A percentile compares a stretch with the other conserved stretches of the same genome.
phyloP scores from a whole-genome alignment of 2,113 vertebrate genomes.

The Ancistrus triradiatus region DNA sequence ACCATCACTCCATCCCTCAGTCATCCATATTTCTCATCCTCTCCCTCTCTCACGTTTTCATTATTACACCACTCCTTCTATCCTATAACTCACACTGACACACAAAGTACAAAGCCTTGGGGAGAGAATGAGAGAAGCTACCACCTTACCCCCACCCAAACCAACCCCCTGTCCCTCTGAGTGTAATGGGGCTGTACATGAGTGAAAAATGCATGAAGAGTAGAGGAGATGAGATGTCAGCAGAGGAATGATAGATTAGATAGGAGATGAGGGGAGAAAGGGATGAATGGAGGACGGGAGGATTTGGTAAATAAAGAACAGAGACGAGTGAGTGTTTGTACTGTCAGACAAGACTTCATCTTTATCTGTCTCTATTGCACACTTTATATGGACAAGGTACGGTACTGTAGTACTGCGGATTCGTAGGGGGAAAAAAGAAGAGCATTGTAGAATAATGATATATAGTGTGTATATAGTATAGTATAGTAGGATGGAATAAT shows the following conservation, averaged over 20 bases:
- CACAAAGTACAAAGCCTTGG: neutral
- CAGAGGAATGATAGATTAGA: slow-evolving; percentile 2
- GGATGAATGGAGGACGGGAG: neutral
- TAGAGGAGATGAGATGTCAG: neutral
- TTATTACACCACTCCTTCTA: slow-evolving; percentile 2
- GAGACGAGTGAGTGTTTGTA: neutral
- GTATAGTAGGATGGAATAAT: too few relatives aligned
- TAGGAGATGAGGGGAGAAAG: slow-evolving; percentile 1
- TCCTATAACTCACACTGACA: slow-evolving; percentile 15
- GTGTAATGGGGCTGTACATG: neutral
- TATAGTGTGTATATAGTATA: too few relatives aligned
- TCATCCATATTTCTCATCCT: neutral
- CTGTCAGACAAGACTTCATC: too few relatives aligned
- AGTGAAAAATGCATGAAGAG: slow-evolving; percentile 22
- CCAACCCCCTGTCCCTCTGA: neutral
- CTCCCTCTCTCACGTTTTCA: slow-evolving; percentile 12
- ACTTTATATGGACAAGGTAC: too few relatives aligned
- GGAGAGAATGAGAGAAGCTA: neutral
- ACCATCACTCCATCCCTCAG: neutral
- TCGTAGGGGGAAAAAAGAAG: too few relatives aligned
- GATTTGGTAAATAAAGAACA: slow-evolving; percentile 5
- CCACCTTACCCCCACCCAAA: neutral
- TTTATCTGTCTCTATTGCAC: too few relatives aligned
- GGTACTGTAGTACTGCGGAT: neutral
- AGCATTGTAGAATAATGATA: too few relatives aligned